phyloP scores from a whole-genome alignment of 2,113 vertebrate genomes.

The Sceloporus tristichus region DNA sequence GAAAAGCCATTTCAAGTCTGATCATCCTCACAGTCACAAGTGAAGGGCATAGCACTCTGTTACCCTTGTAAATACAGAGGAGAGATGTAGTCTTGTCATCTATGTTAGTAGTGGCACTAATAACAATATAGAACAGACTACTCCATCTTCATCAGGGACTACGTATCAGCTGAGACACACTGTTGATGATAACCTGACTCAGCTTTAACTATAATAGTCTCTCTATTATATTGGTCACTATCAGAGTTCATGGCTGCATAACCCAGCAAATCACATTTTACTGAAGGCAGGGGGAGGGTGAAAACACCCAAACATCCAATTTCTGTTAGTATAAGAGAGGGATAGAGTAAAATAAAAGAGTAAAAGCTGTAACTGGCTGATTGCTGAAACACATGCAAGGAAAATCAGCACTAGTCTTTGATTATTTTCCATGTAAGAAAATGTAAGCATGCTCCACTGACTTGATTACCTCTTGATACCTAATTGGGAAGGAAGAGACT shows the following conservation, averaged over 20 bases:
- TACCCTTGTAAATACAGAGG: slow-evolving; percentile 72
- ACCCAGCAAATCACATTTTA: slow-evolving; percentile 56
- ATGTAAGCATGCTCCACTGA: slow-evolving; percentile 2
- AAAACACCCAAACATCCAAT: neutral
- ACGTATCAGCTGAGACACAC: slow-evolving; percentile 44
- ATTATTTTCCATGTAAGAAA: slow-evolving; percentile 31
- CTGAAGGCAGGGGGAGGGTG: slow-evolving; percentile 3
- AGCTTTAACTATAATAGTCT: slow-evolving; percentile 63
- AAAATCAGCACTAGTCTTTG: neutral
- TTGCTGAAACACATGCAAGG: neutral
- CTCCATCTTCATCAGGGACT: slow-evolving; percentile 78
- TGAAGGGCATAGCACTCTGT: slow-evolving; percentile 78
- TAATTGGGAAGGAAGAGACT: neutral
- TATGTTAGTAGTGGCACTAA: slow-evolving; percentile 61
- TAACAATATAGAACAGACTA: slow-evolving; percentile 53
- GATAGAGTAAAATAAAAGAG: neutral
- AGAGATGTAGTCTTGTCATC: slow-evolving; percentile 37
- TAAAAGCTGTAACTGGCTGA: slow-evolving; percentile 9
- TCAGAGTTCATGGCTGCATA: slow-evolving; percentile 50
- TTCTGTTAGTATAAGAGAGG: neutral
- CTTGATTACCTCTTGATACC: slow-evolving; percentile 5
- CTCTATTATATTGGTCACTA: slow-evolving; percentile 67
- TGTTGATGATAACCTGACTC: slow-evolving; percentile 67
- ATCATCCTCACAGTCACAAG: slow-evolving; percentile 66
- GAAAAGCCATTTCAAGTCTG: slow-evolving; percentile 38